Evolutionary conservation across 2,888 invertebrate genomes (phyloP), one percentile per base, ranked within the genome.

Genomic region (Perithous albicinctus): DNA sequence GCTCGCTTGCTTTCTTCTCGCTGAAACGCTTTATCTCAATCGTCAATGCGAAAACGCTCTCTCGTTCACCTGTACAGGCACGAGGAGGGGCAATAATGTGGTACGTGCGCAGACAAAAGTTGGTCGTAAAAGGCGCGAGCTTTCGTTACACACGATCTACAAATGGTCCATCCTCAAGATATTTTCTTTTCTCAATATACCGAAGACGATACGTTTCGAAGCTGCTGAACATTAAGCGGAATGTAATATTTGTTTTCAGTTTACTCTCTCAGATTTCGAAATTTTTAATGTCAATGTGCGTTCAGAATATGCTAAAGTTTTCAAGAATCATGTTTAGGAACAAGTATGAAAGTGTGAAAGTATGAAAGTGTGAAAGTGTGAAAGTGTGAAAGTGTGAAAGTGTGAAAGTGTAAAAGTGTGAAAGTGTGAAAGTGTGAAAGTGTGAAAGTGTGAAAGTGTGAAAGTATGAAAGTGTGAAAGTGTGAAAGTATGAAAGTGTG

Each of bases 21-120:
- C 8, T 43, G 6, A 4, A 10, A 12, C 38, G 51, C 15, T 41
- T 64, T 73, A 41, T n/a, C 35, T 61, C 78, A 61, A 59, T 70
- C 32, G 56, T 35, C 63, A 79, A 70, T 73, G 76, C 73, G 56
- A 74, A 73, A 74, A 41, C 4, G n/a, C n/a, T n/a, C 66, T 56
- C 43, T 38, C 29, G 54, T 29, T 46, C 51, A 38, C 63, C 51
- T 63, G 51, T 75, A 54, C 64, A 64, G 73, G 38, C 32, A 63
- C 51, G 54, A 43, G 18, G n/a, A n/a, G n/a, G n/a, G 35, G 75
- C 46, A 76, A 76, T 67, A 59, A 76, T 76, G 56, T 18, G 59
- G 67, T 59, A 76, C 75, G 75, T 76, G 75, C 56, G 67, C n/a
- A n/a, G 67, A 70, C 56, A 54, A 18, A 7, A 3, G 23, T 18